These are phyloP conservation scores for Pemphigus obesinymphae DNA, from an alignment of 1,140 invertebrate genomes.

Conservation along the genomic window DNA sequence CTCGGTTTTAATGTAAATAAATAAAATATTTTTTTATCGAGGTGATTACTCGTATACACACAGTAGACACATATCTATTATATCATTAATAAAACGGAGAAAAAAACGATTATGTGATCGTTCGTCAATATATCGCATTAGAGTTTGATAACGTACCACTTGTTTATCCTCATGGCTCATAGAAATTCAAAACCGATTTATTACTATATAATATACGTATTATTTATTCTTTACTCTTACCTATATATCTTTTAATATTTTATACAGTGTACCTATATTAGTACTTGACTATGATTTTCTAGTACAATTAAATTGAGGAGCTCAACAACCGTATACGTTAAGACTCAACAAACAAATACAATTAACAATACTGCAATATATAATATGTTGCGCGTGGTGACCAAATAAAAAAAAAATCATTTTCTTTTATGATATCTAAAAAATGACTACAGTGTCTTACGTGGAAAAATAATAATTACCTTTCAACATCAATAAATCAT, in stretches of 20 bases:
- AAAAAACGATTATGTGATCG: not conserved
- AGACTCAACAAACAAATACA: not conserved
- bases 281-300: not conserved
- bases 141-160: not conserved
- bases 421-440: not conserved
- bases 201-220: not conserved
- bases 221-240: not conserved
- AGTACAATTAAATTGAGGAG: not conserved
- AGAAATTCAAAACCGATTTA: not conserved
- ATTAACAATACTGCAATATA: not conserved
- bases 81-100: not conserved
- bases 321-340: not conserved
- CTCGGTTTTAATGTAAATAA: not conserved
- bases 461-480: not conserved
- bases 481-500: not conserved
- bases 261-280: not conserved
- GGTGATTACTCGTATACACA: not conserved
- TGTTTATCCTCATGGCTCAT: not conserved
- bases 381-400: not conserved
- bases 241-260: not conserved
- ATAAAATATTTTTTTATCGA: not conserved
- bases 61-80: not conserved
- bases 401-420: not conserved
- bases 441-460: not conserved
- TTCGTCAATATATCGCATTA: not conserved